Evolutionary conservation across 2,888 invertebrate species (phyloP).

Genomic region (Drosophila tripunctata): DNA sequence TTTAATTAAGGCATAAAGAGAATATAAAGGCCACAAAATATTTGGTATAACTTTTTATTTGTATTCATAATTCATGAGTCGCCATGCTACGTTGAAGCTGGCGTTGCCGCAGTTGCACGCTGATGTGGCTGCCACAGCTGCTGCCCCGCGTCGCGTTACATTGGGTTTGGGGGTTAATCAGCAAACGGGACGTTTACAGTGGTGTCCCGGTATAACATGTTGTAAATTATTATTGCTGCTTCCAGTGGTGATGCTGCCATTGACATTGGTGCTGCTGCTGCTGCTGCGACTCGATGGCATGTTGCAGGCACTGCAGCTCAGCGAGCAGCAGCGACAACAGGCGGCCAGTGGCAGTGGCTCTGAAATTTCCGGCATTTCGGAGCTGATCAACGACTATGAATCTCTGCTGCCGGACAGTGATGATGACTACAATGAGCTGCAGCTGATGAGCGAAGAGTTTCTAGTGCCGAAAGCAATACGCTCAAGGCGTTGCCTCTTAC

Average conservation of each 20-base stretch:
- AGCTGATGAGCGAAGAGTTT: constrained; percentile 63
- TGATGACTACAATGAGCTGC: constrained; percentile 58
- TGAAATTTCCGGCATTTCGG: too few species aligned
- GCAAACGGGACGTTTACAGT: constrained; percentile 83
- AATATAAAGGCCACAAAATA: constrained; percentile 63
- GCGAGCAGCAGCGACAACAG: constrained; percentile 55
- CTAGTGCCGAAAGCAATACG: constrained; percentile 49
- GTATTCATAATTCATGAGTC: constrained; percentile 50
- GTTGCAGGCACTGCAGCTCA: constrained; percentile 77
- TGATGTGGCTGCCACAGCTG: background rate
- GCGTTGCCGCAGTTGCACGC: constrained; percentile 67
- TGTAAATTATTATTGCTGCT: constrained; percentile 83
- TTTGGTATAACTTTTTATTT: constrained; percentile 8
- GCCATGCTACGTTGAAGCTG: constrained; percentile 61
- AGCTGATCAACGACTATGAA: constrained; percentile 64
- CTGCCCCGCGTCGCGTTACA: constrained; percentile 43
- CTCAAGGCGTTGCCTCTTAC: constrained; percentile 77
- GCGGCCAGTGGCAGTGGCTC: constrained; percentile 15
- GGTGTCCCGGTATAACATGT: constrained; percentile 84
- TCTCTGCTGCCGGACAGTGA: constrained; percentile 50
- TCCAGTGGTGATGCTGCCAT: constrained; percentile 83
- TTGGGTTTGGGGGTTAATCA: constrained; percentile 82
- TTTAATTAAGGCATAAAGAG: constrained; percentile 77
- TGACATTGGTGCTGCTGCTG: constrained; percentile 80
- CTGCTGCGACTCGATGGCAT: constrained; percentile 82